Evolutionary conservation across 1,140 invertebrate species (phyloP), one percentile per base, ranked within the genome.

Genomic region (Bombus haemorrhoidalis): DNA sequence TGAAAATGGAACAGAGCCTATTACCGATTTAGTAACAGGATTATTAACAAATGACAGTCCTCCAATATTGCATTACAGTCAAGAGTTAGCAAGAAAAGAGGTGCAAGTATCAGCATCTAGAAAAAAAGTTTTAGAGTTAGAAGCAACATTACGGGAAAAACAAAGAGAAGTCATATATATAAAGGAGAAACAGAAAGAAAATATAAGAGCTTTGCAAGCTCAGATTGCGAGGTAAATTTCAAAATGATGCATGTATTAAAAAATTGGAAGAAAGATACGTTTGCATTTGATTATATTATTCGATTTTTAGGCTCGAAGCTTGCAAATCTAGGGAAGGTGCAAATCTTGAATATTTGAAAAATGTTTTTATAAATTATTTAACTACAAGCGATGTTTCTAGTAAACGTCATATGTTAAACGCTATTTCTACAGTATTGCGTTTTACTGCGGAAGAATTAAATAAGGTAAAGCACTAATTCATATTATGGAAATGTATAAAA

Each of bases 331-430:
- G 98, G 37, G 98, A 98, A 94, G 97, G 97, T 18, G 98, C 98
- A 1, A 98, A 98, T 95, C 94, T 98, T 68, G 98, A 98, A 93
- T 98, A 99, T 93, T 93, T 99, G 84, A 99, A 99, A 94, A 99
- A 99, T 95, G 98, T 99, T 15, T 97, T 98, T 68, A 96, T 98
- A 34, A 97, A 97, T 87, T 98, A 97, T 92, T 95, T 99, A 76
- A 96, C 97, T n/a, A 97, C 96, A 22, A 96, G 95, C 2, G 97
- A 98, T 93, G 92, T 94, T 25, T 96, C 96, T 10, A 97, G 97
- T 15, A 96, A 97, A 89, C 96, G 96, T 37, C 97, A 98, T 91
- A 98, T 98, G 98, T 91, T 98, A 25, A 98, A 98, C 95, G 98
- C 98, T 1, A 98, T 98, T 83, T 97, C 97, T 2, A 97, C 98